Base-by-base conservation (phyloP, 2,113 vertebrate genomes). In the Elephantulus edwardii region DNA sequence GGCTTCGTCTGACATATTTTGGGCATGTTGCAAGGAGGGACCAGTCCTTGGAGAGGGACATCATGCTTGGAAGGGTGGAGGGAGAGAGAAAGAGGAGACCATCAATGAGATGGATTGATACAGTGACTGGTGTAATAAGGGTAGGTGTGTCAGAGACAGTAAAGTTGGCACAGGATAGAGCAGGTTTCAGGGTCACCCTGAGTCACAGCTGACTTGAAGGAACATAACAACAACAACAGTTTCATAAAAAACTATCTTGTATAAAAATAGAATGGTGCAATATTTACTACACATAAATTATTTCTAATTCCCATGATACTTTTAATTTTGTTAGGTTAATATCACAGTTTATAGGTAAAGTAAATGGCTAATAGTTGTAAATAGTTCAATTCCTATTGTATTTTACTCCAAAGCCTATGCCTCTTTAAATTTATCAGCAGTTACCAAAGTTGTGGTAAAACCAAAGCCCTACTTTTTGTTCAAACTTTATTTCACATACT, bases 241-340 rank as follows among this genome's bases (percentile, higher is more conserved):
- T 77, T 50, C 8, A 60, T 60, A 19, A 60, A 60, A 26, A 60
- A 20, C 33, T 77, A 33, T 44, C 28, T 44, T 70, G 74, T 74
- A n/a, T 90, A 78, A 86, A 82, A 89, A 48, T 88, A 84, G 58
- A 83, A 82, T 80, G 28, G 71, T 50, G 83, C 64, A 91, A 62
- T 83, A 83, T 66, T 86, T 70, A 64, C 28, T 68, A 35, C 88
- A 60, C 24, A 72, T 17, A 82, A 64, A 50, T 84, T 83, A 17
- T 64, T 89, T 83, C 48, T 58, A 77, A 83, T 83, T 94, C 38
- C 40, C n/a, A 89, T 26, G 44, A 75, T 17, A 64, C 50, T 24
- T 50, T 46, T 80, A 75, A 81, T n/a, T n/a, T n/a, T n/a, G n/a
- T n/a, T n/a, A 38, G 30, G 30, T 68, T 75, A 76, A 44, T 26